Base-by-base conservation (phyloP, 2,113 vertebrate genomes). In the Scolopax mira region DNA sequence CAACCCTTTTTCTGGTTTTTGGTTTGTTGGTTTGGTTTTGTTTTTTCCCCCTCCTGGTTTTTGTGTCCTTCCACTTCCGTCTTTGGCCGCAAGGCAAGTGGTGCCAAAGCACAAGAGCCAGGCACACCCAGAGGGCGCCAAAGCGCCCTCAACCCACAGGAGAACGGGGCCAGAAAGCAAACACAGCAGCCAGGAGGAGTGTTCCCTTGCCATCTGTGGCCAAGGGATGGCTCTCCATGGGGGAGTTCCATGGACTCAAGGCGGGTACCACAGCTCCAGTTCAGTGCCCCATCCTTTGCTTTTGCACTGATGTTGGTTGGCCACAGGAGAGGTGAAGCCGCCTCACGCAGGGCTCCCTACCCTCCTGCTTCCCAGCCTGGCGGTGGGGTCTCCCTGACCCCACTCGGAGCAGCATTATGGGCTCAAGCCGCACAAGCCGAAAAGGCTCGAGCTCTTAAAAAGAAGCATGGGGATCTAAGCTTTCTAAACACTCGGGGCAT, bases 401-500 rank as follows among this genome's bases (percentile, higher is more conserved):
- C 4, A 7, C 51, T 61, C 41, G 49, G 28, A 79, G 67, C 80
- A 30, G 23, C 70, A 79, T 42, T 85, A 54, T 60, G 48, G 46
- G 80, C 78, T 94, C 66, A 84, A 93, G 95, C 90, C 73, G 71
- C 91, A 79, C 0, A 10, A 83, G 67, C 18, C 74, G 78, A 65
- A 94, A 85, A 89, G 72, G 91, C 82, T 91, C 35, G 28, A 75
- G 88, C 88, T 89, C 72, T 88, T 48, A 37, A 86, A 93, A 89
- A 87, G 83, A 94, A 89, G 70, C 0, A 0, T 5, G 5, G 90
- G 90, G 93, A 96, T 97, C 96, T 95, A 96, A 96, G 95, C 95
- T 94, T 94, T 92, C 88, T 48, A 96, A 94, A 94, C 83, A 93
- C 90, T 92, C 78, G 3, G 95, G 88, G 83, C 92, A 88, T 95